These are phyloP conservation scores for Calliphora vicina DNA, from an alignment of 1,140 invertebrate species.

Conservation along the genomic window DNA sequence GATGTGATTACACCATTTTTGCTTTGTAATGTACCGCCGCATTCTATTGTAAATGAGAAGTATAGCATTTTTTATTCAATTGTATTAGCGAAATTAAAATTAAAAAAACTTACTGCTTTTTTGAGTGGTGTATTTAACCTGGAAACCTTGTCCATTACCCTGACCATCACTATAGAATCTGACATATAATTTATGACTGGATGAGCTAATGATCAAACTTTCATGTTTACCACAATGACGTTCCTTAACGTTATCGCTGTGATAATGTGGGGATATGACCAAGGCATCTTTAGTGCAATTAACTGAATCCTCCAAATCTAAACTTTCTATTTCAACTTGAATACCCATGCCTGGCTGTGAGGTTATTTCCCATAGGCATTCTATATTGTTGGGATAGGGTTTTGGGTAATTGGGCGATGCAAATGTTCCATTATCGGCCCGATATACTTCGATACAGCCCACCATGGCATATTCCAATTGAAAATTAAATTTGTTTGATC, in stretches of 20 bases:
- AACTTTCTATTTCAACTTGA: constrained; percentile 71
- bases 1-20: constrained; percentile 50
- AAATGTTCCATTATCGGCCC: constrained; percentile 58
- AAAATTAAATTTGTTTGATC: constrained; percentile 59
- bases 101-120: background rate
- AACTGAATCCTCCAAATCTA: constrained; percentile 72
- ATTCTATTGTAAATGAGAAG: constrained; percentile 40
- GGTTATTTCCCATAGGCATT: constrained; percentile 81
- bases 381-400: constrained; percentile 68
- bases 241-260: constrained; percentile 33
- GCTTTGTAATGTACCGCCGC: constrained; percentile 47
- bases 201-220: constrained; percentile 43
- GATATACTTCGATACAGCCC: constrained; percentile 71
- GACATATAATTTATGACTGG: constrained; percentile 46
- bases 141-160: constrained; percentile 70
- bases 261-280: constrained; percentile 49
- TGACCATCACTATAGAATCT: constrained; percentile 49
- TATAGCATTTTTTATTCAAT: background rate
- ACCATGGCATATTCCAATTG: constrained; percentile 64
- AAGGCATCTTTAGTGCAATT: constrained; percentile 76
- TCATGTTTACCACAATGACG: constrained; percentile 47
- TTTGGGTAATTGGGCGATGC: constrained; percentile 55
- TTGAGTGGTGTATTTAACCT: constrained; percentile 65
- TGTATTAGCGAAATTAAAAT: background rate
- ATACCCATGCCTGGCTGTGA: constrained; percentile 73